A percentile compares a stretch with the other conserved stretches of the same genome.
phyloP scores from a whole-genome alignment of 2,797 vertebrate genomes.

The Pelobates cultripes region DNA sequence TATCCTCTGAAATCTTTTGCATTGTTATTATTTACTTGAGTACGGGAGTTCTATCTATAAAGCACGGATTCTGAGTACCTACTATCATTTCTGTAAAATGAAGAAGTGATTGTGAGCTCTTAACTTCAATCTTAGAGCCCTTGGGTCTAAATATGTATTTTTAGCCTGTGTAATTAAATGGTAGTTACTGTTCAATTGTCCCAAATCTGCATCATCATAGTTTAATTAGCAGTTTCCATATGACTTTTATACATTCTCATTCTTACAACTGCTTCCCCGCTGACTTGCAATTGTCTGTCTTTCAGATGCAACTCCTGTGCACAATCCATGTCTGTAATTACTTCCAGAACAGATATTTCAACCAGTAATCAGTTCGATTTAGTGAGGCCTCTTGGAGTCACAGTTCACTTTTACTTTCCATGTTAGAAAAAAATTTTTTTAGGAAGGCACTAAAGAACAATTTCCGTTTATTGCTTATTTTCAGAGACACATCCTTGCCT shows the following conservation, averaged over 20 bases:
- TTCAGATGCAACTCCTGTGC: conserved; percentile 14
- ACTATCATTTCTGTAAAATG: background rate
- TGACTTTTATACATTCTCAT: conserved; percentile 14
- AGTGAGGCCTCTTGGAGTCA: conserved; percentile 25
- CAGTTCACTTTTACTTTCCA: conserved; percentile 17
- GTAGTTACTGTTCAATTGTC: conserved; percentile 11
- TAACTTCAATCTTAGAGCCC: conserved; percentile 3
- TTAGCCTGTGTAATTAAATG: conserved; percentile 39
- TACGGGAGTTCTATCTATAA: background rate
- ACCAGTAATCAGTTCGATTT: conserved; percentile 33
- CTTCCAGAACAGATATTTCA: conserved; percentile 39
- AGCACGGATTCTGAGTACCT: background rate
- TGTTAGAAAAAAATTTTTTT: background rate
- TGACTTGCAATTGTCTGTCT: conserved; percentile 37
- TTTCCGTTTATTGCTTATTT: background rate
- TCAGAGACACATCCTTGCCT: too few relatives aligned
- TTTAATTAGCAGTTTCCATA: conserved; percentile 35
- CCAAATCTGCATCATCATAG: conserved; percentile 32
- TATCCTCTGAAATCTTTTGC: too few relatives aligned
- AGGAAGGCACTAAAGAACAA: background rate
- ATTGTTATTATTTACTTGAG: background rate
- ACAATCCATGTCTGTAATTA: conserved; percentile 35
- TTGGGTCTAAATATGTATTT: conserved; percentile 25
- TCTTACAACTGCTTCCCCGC: conserved; percentile 27
- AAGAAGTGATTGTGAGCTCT: background rate